A percentile compares a stretch with the other conserved stretches of the same genome.
These are phyloP conservation scores for Psix sp. DNA, from an alignment of 1,140 invertebrate genomes.

Conservation along the genomic window DNA sequence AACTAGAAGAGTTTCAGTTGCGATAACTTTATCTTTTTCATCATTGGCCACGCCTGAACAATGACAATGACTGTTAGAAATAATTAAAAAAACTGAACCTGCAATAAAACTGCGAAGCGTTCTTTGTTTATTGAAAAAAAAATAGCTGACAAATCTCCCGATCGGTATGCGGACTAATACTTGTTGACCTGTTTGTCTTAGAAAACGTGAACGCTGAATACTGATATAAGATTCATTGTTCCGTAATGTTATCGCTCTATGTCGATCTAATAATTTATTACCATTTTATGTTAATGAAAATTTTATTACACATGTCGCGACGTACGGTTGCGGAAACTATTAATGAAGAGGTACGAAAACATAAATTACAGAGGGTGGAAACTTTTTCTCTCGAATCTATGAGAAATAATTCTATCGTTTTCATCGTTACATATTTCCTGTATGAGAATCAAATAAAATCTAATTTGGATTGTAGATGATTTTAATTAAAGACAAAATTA, in stretches of 20 bases:
- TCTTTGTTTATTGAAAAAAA: constrained; percentile 16
- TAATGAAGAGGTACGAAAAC: too few species aligned
- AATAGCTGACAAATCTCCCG: constrained; percentile 45
- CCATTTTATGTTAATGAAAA: constrained; percentile 41
- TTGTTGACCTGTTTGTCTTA: constrained; percentile 39
- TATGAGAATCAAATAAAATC: too few species aligned
- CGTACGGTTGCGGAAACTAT: neutral
- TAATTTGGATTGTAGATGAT: too few species aligned
- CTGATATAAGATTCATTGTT: constrained; percentile 50
- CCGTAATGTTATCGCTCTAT: constrained; percentile 15
- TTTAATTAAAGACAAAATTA: too few species aligned
- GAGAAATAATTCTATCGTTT: too few species aligned
- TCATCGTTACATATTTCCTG: too few species aligned
- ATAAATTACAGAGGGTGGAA: too few species aligned
- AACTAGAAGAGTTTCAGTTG: constrained; percentile 23
- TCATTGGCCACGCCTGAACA: constrained; percentile 53
- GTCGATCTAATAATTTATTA: constrained; percentile 30
- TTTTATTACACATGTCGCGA: constrained; percentile 31
- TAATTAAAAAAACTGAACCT: constrained; percentile 11
- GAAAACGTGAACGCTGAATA: constrained; percentile 27
- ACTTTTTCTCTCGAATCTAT: too few species aligned
- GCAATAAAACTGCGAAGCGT: constrained; percentile 34
- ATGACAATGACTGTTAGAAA: constrained; percentile 45
- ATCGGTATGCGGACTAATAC: constrained; percentile 50
- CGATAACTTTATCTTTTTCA: constrained; percentile 48